phyloP scores from a whole-genome alignment of 2,113 vertebrate species.

The Haplotaxodon microlepis region DNA sequence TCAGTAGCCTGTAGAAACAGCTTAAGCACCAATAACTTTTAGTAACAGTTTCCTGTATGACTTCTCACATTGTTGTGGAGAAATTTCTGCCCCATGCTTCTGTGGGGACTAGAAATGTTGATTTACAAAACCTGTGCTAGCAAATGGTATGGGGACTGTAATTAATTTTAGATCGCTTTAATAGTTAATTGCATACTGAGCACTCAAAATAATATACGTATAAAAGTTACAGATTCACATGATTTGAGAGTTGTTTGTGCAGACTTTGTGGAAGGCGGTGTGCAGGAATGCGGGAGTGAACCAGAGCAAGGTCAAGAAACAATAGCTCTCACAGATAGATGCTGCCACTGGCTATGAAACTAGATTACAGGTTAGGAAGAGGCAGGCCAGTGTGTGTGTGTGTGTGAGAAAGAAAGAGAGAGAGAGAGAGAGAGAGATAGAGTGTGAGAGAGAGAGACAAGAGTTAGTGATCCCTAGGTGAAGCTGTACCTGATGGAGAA shows the following conservation, averaged over 20 bases:
- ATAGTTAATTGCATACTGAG: background rate
- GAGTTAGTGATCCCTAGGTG: background rate
- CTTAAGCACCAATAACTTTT: background rate
- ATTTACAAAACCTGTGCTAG: background rate
- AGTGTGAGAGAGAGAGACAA: accelerated
- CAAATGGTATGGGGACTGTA: background rate
- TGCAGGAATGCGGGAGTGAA: background rate
- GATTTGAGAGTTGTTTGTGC: background rate
- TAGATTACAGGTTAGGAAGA: background rate
- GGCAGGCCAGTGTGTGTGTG: background rate
- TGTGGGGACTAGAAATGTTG: background rate
- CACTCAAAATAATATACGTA: background rate
- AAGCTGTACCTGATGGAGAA: background rate
- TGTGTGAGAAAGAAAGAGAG: background rate
- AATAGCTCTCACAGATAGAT: background rate
- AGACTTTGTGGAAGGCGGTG: background rate
- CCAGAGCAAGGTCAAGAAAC: background rate
- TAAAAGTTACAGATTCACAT: background rate
- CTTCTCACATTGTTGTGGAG: background rate
- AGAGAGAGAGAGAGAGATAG: background rate
- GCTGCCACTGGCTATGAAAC: background rate
- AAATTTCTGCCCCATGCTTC: background rate
- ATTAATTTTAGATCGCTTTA: background rate
- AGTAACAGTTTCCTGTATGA: background rate
- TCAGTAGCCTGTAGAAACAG: background rate